Evolutionary conservation across 2,888 invertebrate genomes (phyloP), one percentile per base, ranked within the genome.

Genomic region (Odontothrips loti): DNA sequence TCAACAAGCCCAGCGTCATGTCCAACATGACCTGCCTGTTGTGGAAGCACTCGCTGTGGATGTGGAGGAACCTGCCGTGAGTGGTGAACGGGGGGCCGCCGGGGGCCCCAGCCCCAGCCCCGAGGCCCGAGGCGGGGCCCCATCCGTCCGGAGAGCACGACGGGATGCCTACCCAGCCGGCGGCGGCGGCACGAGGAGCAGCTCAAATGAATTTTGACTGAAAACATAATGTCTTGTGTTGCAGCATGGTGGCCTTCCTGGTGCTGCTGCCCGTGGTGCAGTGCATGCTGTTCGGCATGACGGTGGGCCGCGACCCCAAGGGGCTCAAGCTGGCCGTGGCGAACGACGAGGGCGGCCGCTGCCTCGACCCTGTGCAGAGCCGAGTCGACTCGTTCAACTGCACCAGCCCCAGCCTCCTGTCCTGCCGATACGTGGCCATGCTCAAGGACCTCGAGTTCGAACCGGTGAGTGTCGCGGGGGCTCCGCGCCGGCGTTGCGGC

Each of bases 261-360:
- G 92, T 96, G 83, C 92, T 94, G 12, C 89, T 97, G 80, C 97
- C 97, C 0, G 91, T 95, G 3, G 90, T 94, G 9, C 96, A 97
- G 89, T 95, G 95, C 85, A 89, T 96, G 48, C 88, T 97, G 79
- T 97, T 97, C 89, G 96, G 96, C 86, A 88, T 94, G 79, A 94
- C 96, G 34, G 94, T 96, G 84, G 96, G 96, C n/a, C 94, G 94
- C 86, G 94, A 95, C 86, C 96, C 96, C 0, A 89, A 89, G 11
- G 92, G 93, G 27, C 88, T 97, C 0, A 91, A 90, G 80, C 87
- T 97, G 75, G 95, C 94, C 0, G 91, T 96, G 43, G 92, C 95
- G 29, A 96, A 97, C 88, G 89, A 94, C 84, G 97, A 97, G 87
- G 87, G 93, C 81, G 86, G 83, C 83, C 85, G 84, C 81, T 85